Percentiles rank a stretch among this genome's conserved stretches.
phyloP scores from a whole-genome alignment of 2,113 vertebrate genomes.

The Mirza zaza region DNA sequence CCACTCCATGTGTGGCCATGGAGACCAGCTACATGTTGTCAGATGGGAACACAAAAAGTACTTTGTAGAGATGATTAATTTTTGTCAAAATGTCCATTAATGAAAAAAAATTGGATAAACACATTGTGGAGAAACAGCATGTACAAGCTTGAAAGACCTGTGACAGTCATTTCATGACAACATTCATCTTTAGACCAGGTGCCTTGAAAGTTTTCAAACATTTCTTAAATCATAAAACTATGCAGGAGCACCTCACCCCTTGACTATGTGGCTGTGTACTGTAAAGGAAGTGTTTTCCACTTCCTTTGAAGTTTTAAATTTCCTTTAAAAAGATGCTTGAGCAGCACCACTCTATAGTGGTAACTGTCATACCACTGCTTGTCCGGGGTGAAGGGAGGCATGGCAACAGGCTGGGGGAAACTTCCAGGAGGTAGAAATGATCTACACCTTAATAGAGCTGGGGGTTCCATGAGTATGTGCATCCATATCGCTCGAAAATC shows the following conservation, averaged over 20 bases:
- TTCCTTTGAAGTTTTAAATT: neutral
- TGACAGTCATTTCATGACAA: neutral
- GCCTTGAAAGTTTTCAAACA: neutral
- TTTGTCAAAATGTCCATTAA: neutral
- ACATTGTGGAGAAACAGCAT: neutral
- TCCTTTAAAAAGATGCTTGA: neutral
- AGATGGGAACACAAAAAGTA: neutral
- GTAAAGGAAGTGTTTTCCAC: neutral
- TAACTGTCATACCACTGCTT: neutral
- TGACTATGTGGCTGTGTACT: neutral
- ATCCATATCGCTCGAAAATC: neutral
- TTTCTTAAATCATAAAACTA: too few relatives aligned
- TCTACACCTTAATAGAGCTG: neutral
- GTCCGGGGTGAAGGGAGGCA: neutral
- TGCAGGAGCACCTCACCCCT: neutral
- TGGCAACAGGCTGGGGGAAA: neutral
- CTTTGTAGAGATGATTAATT: neutral
- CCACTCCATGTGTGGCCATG: neutral
- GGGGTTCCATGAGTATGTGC: accelerated
- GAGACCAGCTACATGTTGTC: neutral
- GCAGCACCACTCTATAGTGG: neutral
- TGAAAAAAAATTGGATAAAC: neutral
- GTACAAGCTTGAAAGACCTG: neutral
- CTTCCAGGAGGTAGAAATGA: too few relatives aligned
- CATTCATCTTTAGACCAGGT: neutral